Evolutionary conservation across 2,113 vertebrate genomes (phyloP).

Genomic region (Phasianus colchicus): DNA sequence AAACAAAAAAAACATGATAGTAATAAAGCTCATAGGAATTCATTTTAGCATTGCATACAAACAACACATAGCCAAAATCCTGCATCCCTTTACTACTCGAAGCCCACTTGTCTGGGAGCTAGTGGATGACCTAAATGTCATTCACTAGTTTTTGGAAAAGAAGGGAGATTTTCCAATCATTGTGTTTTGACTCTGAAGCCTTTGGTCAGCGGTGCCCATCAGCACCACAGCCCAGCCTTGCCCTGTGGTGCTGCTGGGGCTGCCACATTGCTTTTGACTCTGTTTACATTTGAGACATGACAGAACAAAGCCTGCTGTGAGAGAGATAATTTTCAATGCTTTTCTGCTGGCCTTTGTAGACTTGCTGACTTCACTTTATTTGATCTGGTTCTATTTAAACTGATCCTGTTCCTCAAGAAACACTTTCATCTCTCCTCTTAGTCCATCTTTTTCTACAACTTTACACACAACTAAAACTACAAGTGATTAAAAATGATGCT

Average conservation of each 20-base stretch:
- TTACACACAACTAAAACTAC: conserved; percentile 11
- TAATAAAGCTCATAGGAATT: background rate
- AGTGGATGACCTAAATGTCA: background rate
- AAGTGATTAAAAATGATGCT: conserved; percentile 23
- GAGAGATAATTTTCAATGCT: background rate
- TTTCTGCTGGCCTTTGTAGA: background rate
- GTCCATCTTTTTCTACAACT: background rate
- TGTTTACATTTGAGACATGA: background rate
- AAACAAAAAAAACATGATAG: background rate
- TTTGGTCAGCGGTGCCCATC: accelerated
- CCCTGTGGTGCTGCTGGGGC: background rate
- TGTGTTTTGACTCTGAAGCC: accelerated
- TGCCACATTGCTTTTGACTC: background rate
- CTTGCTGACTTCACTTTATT: background rate
- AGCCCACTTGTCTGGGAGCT: background rate
- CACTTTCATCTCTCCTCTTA: background rate
- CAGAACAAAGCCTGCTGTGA: background rate
- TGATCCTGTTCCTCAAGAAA: background rate
- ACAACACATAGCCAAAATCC: background rate
- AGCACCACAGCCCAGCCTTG: background rate
- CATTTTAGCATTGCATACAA: background rate
- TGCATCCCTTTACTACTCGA: background rate
- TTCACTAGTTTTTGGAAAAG: background rate
- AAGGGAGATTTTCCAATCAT: background rate
- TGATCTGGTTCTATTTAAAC: conserved; percentile 17